Percentiles rank a stretch among this genome's conserved stretches.
Conservation (phyloP, 2,113 vertebrate species). For the Onychostoma macrolepis region DNA sequence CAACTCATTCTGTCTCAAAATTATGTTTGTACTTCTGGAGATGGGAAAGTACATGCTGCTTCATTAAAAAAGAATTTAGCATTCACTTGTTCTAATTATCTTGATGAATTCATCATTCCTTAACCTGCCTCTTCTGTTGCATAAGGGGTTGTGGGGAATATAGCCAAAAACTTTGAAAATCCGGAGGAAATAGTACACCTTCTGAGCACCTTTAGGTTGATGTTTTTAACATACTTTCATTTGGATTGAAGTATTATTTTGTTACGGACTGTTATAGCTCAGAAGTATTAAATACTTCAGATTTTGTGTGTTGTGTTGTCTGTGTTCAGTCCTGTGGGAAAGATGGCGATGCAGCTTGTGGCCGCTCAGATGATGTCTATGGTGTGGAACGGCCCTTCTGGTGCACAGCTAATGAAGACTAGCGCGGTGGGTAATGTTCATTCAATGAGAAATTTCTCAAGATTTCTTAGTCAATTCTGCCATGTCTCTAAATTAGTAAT, state of each 20-base stretch:
- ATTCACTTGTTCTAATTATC: not conserved
- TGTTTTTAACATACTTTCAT: not conserved
- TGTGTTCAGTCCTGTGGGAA: constrained; percentile 83
- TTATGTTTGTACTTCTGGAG: not conserved
- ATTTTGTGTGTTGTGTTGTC: not conserved
- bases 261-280: not conserved
- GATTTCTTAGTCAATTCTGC: not conserved
- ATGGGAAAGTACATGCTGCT: not conserved
- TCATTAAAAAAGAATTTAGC: not conserved
- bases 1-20: not conserved
- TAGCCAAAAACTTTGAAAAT: not conserved
- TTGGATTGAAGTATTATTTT: not conserved
- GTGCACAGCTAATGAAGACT: constrained; percentile 79
- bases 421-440: constrained; percentile 73
- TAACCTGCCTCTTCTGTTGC: not conserved
- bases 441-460: not conserved
- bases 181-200: not conserved
- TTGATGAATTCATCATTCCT: not conserved
- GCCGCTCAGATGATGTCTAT: constrained; percentile 89
- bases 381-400: constrained; percentile 77
- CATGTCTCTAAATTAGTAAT: not conserved
- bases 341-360: constrained; percentile 95
- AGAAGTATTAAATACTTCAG: not conserved
- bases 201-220: not conserved
- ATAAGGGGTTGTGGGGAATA: not conserved